Conservation (phyloP, 1,140 invertebrate genomes). For the Pantala flavescens region DNA sequence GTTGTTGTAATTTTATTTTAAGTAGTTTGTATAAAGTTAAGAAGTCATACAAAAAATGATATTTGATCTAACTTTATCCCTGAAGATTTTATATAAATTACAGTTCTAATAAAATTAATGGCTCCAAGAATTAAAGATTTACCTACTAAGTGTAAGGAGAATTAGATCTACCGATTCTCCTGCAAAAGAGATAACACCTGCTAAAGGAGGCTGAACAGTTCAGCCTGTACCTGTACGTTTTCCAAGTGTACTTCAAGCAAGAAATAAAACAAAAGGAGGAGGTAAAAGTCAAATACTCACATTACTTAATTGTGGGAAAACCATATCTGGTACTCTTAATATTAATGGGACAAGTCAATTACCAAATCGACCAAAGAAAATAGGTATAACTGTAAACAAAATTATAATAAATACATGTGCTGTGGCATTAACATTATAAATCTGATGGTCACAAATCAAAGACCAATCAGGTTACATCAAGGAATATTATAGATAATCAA, state of each 20-base stretch:
- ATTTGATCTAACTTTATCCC: constrained; percentile 41
- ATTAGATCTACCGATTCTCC: constrained; percentile 53
- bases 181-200: constrained; percentile 41
- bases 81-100: constrained; percentile 44
- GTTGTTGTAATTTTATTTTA: no score
- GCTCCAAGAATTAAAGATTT: no score
- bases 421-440: constrained; percentile 62
- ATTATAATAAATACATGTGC: constrained; percentile 65
- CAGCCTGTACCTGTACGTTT: constrained; percentile 52
- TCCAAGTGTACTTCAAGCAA: constrained; percentile 45
- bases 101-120: no score
- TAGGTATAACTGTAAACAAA: constrained; percentile 69
- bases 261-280: constrained; percentile 46
- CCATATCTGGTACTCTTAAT: constrained; percentile 59
- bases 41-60: constrained; percentile 41
- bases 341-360: constrained; percentile 36
- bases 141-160: constrained; percentile 52
- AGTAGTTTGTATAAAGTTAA: no score
- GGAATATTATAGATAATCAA: no score
- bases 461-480: constrained; percentile 40
- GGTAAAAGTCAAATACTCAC: constrained; percentile 63
- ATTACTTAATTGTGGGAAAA: constrained; percentile 66
- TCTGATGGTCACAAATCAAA: constrained; percentile 52
- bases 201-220: constrained; percentile 57
- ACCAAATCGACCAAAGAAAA: constrained; percentile 67